phyloP scores from a whole-genome alignment of 1,140 invertebrate species.

The Eupristina koningsbergeri region DNA sequence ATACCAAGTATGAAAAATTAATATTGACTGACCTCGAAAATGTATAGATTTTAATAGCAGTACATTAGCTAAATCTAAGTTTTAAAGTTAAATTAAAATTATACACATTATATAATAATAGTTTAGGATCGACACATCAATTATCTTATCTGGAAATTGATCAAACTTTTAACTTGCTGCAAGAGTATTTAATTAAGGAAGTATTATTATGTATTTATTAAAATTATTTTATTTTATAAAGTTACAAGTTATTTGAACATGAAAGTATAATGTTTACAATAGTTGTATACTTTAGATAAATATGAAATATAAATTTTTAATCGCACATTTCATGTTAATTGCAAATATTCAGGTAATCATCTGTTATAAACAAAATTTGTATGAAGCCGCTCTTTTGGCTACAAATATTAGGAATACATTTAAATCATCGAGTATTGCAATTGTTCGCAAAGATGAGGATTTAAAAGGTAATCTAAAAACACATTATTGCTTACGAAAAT shows the following conservation, averaged over 20 bases:
- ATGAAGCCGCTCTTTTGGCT: not conserved
- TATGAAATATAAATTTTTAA: not conserved
- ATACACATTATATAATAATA: not conserved
- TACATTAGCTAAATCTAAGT: not conserved
- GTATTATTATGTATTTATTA: not conserved
- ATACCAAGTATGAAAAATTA: not conserved
- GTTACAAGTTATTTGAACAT: not conserved
- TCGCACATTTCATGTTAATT: not conserved
- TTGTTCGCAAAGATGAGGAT: not conserved
- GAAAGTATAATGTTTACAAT: not conserved
- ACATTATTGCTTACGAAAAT: not conserved
- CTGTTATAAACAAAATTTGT: not conserved
- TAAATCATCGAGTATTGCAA: not conserved
- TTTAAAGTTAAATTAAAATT: not conserved
- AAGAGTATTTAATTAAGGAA: not conserved
- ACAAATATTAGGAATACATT: not conserved
- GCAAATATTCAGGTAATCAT: not conserved
- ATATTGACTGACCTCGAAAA: not conserved
- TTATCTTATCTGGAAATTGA: not conserved
- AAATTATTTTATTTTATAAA: not conserved
- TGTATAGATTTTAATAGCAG: not conserved
- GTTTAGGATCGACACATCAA: not conserved
- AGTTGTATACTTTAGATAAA: not conserved
- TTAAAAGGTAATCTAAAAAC: slow-evolving; percentile 1
- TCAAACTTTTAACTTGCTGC: not conserved